A percentile compares a stretch with the other conserved stretches of the same genome.
Evolutionary conservation across 2,797 vertebrate species (phyloP).

Genomic region (Parambassis ranga): DNA sequence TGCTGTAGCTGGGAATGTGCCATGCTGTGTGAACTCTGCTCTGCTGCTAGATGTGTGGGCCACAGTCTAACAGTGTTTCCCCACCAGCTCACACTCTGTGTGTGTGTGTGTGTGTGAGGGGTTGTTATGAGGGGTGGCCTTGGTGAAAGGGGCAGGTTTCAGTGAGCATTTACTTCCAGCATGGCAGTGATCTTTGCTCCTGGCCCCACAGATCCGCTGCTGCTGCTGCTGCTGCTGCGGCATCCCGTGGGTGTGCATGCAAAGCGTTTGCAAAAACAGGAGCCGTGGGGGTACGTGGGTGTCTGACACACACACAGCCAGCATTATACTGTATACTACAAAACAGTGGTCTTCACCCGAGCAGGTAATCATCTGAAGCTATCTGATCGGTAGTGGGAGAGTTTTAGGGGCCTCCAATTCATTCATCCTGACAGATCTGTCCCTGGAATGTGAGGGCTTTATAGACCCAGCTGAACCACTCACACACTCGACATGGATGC

Average conservation of each 20-base stretch:
- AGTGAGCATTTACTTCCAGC: slow-evolving; percentile 65
- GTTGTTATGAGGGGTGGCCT: slow-evolving; percentile 14
- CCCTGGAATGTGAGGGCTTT: no score
- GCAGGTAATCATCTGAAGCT: no score
- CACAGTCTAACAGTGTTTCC: background rate
- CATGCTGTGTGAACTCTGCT: no score
- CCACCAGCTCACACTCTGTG: background rate
- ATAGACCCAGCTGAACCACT: no score
- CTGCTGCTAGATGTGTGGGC: background rate
- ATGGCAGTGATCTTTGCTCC: slow-evolving; percentile 76
- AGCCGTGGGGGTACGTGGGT: background rate
- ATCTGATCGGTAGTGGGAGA: no score
- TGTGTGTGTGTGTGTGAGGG: background rate
- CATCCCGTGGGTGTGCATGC: slow-evolving; percentile 1
- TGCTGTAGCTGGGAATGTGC: rapidly evolving
- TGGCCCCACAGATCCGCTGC: slow-evolving; percentile 6
- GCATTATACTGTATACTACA: background rate
- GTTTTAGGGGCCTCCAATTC: no score
- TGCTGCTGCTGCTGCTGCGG: slow-evolving; percentile 2
- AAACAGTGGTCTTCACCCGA: no score
- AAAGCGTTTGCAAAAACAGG: slow-evolving; percentile 7
- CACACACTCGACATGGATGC: no score
- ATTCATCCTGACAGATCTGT: no score
- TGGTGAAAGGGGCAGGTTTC: slow-evolving; percentile 34
- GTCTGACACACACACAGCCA: slow-evolving; percentile 9